Conservation (phyloP, 2,797 vertebrate species). For the Melanotaenia parkinsoni region DNA sequence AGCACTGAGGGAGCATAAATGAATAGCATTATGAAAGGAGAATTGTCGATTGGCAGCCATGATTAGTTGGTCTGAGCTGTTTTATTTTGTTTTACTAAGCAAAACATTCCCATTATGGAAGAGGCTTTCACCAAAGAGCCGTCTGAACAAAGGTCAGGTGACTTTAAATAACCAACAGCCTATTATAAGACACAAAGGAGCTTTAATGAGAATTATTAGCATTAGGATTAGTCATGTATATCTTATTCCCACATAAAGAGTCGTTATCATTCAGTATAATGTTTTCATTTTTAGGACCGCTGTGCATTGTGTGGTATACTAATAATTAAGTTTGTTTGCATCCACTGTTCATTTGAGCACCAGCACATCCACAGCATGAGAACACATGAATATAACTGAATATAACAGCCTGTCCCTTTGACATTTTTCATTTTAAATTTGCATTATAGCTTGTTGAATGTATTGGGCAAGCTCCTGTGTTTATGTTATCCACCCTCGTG, state of each 20-base stretch:
- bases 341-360: constrained; percentile 54
- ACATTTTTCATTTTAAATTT: constrained; percentile 15
- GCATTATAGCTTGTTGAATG: constrained; percentile 1
- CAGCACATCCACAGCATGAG: constrained; percentile 21
- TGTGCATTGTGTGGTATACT: constrained; percentile 37
- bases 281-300: constrained; percentile 38
- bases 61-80: constrained; percentile 59
- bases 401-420: constrained; percentile 16
- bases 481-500: background rate
- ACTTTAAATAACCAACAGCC: constrained; percentile 35
- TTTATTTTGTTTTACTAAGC: constrained; percentile 49
- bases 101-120: constrained; percentile 16
- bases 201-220: constrained; percentile 54
- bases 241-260: constrained; percentile 43
- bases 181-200: constrained; percentile 25
- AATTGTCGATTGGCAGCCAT: constrained; percentile 62
- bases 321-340: constrained; percentile 49
- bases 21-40: constrained; percentile 71
- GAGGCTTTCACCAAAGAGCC: constrained; percentile 27
- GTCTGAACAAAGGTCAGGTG: constrained; percentile 56
- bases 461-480: background rate
- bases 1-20: constrained; percentile 64
- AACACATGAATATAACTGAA: constrained; percentile 43
- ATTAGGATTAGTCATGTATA: constrained; percentile 49
- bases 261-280: constrained; percentile 46